phyloP scores from a whole-genome alignment of 2,888 invertebrate species.

The Phania funesta region DNA sequence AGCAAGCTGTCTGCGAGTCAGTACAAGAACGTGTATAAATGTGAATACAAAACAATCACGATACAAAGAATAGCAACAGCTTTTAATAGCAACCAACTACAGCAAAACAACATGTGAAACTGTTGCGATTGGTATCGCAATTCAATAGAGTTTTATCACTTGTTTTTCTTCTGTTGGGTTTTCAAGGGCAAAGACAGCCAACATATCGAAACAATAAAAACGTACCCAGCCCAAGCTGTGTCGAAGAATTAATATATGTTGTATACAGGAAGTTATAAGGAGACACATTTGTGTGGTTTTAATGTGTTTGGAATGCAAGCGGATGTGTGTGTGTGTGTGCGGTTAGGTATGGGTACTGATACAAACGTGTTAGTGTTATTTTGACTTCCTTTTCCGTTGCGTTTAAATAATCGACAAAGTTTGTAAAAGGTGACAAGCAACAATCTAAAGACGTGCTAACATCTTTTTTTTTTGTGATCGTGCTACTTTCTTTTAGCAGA shows the following conservation, averaged over 20 bases:
- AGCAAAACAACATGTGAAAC: no score
- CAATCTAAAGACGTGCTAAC: constrained; percentile 56
- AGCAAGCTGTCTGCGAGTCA: constrained; percentile 72
- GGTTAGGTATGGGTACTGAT: no score
- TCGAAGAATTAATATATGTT: constrained; percentile 51
- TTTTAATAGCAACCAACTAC: no score
- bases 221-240: constrained; percentile 22
- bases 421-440: constrained; percentile 63
- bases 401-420: constrained; percentile 47
- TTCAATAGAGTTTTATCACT: constrained; percentile 74
- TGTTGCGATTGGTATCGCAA: no score
- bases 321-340: background rate
- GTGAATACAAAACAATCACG: no score
- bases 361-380: constrained; percentile 59
- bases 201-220: background rate
- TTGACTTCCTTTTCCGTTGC: constrained; percentile 63
- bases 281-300: constrained; percentile 61
- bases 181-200: constrained; percentile 23
- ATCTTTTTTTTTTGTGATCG: constrained; percentile 13
- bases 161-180: constrained; percentile 52
- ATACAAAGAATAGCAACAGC: no score
- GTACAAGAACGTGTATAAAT: no score
- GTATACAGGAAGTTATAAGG: constrained; percentile 63
- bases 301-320: constrained; percentile 32
- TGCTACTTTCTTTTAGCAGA: no score